These are phyloP conservation scores for Hirundo rustica DNA, from an alignment of 2,797 vertebrate genomes.

Conservation along the genomic window DNA sequence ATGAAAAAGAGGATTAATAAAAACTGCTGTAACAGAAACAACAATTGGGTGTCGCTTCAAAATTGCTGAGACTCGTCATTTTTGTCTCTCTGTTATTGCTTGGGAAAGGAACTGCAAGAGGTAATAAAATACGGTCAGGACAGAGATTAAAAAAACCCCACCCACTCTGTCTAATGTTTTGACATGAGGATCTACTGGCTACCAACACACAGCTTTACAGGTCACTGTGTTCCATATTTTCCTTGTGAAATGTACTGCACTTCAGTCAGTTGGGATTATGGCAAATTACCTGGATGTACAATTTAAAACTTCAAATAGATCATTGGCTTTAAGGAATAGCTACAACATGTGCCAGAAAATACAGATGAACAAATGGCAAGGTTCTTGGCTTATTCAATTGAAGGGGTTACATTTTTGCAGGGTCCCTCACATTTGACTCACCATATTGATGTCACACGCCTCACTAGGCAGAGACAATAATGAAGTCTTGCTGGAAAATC, in stretches of 20 bases:
- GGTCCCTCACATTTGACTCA: not conserved
- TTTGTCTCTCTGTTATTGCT: not conserved
- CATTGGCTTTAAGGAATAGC: not conserved
- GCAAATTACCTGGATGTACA: not conserved
- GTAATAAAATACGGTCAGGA: constrained; percentile 16
- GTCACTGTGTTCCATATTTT: constrained; percentile 67
- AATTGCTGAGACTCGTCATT: not conserved
- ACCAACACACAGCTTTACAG: constrained; percentile 44
- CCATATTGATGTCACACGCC: not conserved
- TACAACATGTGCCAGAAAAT: not conserved
- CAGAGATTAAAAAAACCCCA: not conserved
- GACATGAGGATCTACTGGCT: constrained; percentile 49
- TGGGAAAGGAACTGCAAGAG: not conserved
- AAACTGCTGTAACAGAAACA: not conserved
- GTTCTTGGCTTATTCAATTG: not conserved
- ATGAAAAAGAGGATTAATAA: not conserved
- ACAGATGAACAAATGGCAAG: not conserved
- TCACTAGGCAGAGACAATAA: constrained; percentile 1
- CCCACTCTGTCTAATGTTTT: constrained; percentile 67
- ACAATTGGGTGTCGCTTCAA: not conserved
- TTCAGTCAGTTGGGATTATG: not conserved
- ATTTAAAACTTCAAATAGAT: not conserved
- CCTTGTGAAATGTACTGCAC: constrained; percentile 13
- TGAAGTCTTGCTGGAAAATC: not conserved
- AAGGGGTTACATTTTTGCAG: constrained; percentile 1